These are phyloP conservation scores for Heterodera filipjevi DNA, from an alignment of 2,888 invertebrate genomes.

Conservation along the genomic window DNA sequence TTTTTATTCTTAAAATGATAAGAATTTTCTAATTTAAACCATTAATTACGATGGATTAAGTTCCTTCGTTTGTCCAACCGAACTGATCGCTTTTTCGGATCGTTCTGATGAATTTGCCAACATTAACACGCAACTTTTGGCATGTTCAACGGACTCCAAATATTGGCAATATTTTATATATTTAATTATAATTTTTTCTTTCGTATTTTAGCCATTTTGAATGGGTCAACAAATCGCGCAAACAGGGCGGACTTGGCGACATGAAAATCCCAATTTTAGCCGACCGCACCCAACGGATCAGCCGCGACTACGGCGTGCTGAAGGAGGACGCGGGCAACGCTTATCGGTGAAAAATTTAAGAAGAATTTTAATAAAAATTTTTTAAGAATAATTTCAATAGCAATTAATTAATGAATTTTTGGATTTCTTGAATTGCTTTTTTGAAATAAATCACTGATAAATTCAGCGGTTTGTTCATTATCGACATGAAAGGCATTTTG, in stretches of 20 bases:
- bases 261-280: slow-evolving; percentile 92
- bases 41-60: no score
- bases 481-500: slow-evolving; percentile 82
- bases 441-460: neutral
- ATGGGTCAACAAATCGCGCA: slow-evolving; percentile 79
- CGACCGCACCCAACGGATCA: slow-evolving; percentile 83
- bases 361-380: no score
- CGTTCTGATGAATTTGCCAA: slow-evolving; percentile 75
- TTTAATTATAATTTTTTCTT: neutral
- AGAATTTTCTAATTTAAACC: no score
- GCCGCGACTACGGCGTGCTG: slow-evolving; percentile 85
- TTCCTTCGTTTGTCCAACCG: slow-evolving; percentile 76
- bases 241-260: slow-evolving; percentile 84
- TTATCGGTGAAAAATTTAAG: slow-evolving; percentile 69
- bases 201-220: slow-evolving; percentile 77
- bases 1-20: neutral
- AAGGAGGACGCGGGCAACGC: slow-evolving; percentile 89
- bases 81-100: slow-evolving; percentile 96
- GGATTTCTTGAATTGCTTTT: neutral
- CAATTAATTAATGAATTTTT: no score
- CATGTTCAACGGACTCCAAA: slow-evolving; percentile 92
- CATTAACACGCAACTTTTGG: slow-evolving; percentile 70
- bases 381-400: no score
- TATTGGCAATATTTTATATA: slow-evolving; percentile 70
- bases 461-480: slow-evolving; percentile 86